phyloP scores from a whole-genome alignment of 2,888 invertebrate species.

The Dasysyrphus albostriatus region DNA sequence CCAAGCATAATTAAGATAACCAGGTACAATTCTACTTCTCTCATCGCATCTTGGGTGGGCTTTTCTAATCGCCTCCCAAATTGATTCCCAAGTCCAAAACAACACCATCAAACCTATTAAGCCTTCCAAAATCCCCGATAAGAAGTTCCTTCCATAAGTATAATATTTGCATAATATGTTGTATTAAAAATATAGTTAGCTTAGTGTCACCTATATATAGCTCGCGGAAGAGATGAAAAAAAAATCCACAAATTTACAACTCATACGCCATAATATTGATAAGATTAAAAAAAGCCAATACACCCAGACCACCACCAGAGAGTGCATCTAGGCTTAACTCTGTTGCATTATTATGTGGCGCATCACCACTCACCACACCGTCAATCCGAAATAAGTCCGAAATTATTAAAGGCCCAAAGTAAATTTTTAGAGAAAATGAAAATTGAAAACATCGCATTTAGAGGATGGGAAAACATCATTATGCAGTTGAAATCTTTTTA shows the following conservation, averaged over 20 bases:
- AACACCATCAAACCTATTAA: slow-evolving; percentile 55
- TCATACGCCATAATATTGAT: slow-evolving; percentile 52
- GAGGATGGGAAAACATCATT: slow-evolving; percentile 20
- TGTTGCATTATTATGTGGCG: slow-evolving; percentile 10
- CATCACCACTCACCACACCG: slow-evolving; percentile 2
- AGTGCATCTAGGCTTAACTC: slow-evolving; percentile 1
- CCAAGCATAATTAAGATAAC: slow-evolving; percentile 33
- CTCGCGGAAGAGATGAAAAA: slow-evolving; percentile 19
- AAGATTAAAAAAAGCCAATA: slow-evolving; percentile 52
- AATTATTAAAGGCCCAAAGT: background rate
- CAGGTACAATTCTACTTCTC: background rate
- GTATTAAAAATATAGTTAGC: slow-evolving; percentile 41
- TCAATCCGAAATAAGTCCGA: slow-evolving; percentile 5
- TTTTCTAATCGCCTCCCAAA: slow-evolving; percentile 47
- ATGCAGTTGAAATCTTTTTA: slow-evolving; percentile 58
- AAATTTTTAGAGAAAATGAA: slow-evolving; percentile 48
- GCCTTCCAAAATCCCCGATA: slow-evolving; percentile 27
- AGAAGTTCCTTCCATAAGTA: slow-evolving; percentile 17
- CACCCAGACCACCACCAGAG: slow-evolving; percentile 62
- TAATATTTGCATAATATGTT: slow-evolving; percentile 41
- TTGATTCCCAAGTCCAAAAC: slow-evolving; percentile 53
- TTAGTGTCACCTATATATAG: slow-evolving; percentile 49
- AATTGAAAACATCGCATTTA: slow-evolving; percentile 55
- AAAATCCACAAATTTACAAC: slow-evolving; percentile 72
- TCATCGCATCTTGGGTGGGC: slow-evolving; percentile 45